Evolutionary conservation across 2,113 vertebrate genomes (phyloP).

Genomic region (Tricholaema leucomelas): DNA sequence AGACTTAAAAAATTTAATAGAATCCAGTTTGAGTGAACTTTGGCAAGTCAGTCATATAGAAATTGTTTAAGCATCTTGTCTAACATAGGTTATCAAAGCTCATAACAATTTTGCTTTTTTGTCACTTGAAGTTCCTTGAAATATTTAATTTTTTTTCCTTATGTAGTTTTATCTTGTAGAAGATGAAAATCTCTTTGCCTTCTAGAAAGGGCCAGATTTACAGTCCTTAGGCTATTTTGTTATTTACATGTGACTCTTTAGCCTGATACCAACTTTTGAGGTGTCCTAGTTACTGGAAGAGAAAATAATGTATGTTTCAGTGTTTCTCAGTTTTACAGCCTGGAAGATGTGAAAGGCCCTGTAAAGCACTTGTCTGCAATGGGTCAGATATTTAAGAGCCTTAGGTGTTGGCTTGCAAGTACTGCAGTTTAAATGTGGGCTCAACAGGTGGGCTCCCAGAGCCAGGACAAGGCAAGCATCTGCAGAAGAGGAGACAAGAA

Average conservation of each 20-base stretch:
- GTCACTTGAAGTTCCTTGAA: background rate
- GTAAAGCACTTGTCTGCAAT: background rate
- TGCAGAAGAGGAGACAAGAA: background rate
- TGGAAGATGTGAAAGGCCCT: background rate
- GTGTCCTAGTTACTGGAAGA: background rate
- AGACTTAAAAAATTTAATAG: background rate
- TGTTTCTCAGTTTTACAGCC: background rate
- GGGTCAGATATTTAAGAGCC: background rate
- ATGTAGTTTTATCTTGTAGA: background rate
- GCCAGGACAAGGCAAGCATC: background rate
- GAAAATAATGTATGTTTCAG: fast-evolving
- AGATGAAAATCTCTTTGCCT: background rate
- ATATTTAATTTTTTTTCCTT: background rate
- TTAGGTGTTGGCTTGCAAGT: background rate
- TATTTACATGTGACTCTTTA: background rate
- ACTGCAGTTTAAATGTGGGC: fast-evolving
- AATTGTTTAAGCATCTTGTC: background rate
- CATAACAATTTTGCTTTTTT: background rate
- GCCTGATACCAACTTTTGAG: background rate
- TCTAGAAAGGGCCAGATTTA: background rate
- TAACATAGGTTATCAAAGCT: background rate
- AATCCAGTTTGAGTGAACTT: background rate
- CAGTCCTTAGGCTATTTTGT: background rate
- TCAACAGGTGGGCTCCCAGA: background rate
- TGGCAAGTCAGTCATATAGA: background rate